Conservation (phyloP, 2,113 vertebrate genomes). For the Alces alces region DNA sequence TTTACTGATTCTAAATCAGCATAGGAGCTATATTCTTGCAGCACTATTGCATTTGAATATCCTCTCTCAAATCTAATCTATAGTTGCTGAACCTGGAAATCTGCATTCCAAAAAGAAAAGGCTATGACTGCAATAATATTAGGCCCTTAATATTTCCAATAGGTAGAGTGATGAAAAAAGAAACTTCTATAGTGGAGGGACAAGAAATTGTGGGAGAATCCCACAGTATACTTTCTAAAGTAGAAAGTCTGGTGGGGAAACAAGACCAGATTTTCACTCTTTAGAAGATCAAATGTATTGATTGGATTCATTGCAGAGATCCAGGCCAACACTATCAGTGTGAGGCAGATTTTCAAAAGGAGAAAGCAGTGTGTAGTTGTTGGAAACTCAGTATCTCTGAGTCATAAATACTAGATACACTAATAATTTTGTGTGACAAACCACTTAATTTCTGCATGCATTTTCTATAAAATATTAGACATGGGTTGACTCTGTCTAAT, state of each 20-base stretch:
- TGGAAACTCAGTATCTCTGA: background rate
- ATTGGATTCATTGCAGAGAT: background rate
- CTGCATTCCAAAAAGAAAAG: slow-evolving; percentile 14
- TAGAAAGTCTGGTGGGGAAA: background rate
- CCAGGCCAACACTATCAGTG: background rate
- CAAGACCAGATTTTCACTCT: background rate
- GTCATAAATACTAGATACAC: slow-evolving; percentile 30
- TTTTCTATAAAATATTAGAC: slow-evolving; percentile 32
- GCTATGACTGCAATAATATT: slow-evolving; percentile 6
- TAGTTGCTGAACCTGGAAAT: slow-evolving; percentile 56
- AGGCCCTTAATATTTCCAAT: slow-evolving; percentile 35
- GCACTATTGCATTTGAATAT: slow-evolving; percentile 47
- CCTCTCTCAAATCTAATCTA: slow-evolving; percentile 60
- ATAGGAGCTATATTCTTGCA: slow-evolving; percentile 68
- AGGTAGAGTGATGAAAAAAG: background rate
- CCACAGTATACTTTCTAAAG: background rate
- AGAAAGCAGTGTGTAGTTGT: background rate
- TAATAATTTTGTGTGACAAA: slow-evolving; percentile 35
- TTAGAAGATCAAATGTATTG: slow-evolving; percentile 5
- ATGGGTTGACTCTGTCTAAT: background rate
- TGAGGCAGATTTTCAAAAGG: background rate
- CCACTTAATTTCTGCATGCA: slow-evolving; percentile 14
- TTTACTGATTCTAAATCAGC: slow-evolving; percentile 73
- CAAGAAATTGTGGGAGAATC: background rate
- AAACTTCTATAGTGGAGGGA: background rate